phyloP scores from a whole-genome alignment of 23 tunicate species.

The Halocynthia roretzi region DNA sequence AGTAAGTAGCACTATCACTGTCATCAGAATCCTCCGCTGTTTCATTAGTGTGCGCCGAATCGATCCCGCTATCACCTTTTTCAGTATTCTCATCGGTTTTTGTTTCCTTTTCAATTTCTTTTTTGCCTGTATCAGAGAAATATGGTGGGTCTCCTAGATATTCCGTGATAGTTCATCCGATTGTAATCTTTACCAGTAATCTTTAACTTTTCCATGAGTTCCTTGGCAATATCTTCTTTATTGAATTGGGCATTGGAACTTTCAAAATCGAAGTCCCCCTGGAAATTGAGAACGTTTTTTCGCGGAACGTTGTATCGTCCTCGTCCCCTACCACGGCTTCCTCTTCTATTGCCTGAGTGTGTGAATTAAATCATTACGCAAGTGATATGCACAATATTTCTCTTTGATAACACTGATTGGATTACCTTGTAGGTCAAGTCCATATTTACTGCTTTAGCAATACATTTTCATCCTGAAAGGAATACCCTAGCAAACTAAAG shows the following conservation, averaged over 20 bases:
- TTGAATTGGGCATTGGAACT: slow-evolving; percentile 90
- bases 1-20: slow-evolving; percentile 20
- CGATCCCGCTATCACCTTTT: slow-evolving; percentile 59
- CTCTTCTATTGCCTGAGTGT: slow-evolving; percentile 20
- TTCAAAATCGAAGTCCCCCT: slow-evolving; percentile 91
- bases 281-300: slow-evolving; percentile 67
- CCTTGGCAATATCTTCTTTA: slow-evolving; percentile 91
- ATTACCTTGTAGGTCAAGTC: not conserved
- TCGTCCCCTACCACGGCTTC: slow-evolving; percentile 30
- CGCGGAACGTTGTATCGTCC: slow-evolving; percentile 59
- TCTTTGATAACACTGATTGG: not conserved
- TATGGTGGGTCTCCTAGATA: no score
- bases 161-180: not conserved
- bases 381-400: no score
- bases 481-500: no score
- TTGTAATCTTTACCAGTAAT: slow-evolving; percentile 30
- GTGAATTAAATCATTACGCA: no score
- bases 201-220: slow-evolving; percentile 73
- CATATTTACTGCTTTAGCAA: no score
- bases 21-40: slow-evolving; percentile 74
- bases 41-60: slow-evolving; percentile 66
- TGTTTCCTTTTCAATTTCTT: slow-evolving; percentile 33
- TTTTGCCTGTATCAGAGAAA: slow-evolving; percentile 6
- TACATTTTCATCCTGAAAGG: no score
- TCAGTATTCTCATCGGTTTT: slow-evolving; percentile 33